A percentile compares a stretch with the other conserved stretches of the same genome.
These are phyloP conservation scores for Pristiophorus japonicus DNA, from an alignment of 2,113 vertebrate species.

Conservation along the genomic window DNA sequence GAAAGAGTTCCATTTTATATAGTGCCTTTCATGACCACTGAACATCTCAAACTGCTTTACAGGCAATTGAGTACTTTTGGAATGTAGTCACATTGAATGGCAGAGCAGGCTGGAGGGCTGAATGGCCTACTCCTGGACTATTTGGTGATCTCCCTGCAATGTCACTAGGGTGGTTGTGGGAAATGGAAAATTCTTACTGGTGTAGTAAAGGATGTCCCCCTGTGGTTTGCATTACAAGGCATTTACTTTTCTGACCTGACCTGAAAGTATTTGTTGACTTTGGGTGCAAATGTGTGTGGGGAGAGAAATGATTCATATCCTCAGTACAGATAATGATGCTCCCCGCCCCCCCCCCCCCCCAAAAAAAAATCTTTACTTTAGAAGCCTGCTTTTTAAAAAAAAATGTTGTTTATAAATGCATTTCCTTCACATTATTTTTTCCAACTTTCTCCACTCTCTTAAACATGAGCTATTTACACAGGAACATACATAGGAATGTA, in stretches of 20 bases:
- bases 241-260: not conserved
- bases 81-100: too few relatives aligned
- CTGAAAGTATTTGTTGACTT: not conserved
- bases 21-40: too few relatives aligned
- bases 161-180: not conserved
- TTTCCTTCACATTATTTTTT: too few relatives aligned
- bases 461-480: not conserved
- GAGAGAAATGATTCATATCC: not conserved
- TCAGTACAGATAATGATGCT: too few relatives aligned
- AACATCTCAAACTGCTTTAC: too few relatives aligned
- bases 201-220: not conserved
- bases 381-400: too few relatives aligned
- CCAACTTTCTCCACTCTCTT: not conserved
- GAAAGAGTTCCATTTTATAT: too few relatives aligned
- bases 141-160: not conserved
- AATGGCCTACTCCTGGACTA: too few relatives aligned
- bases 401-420: too few relatives aligned
- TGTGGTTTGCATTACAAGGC: not conserved
- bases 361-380: not conserved
- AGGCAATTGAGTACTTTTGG: too few relatives aligned
- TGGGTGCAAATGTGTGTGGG: not conserved
- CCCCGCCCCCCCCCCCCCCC: too few relatives aligned
- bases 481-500: not conserved
- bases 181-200: not conserved
- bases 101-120: too few relatives aligned